Percentiles rank a stretch among this genome's conserved stretches.
Evolutionary conservation across 2,888 invertebrate species (phyloP).

Genomic region (Cryptus armator): DNA sequence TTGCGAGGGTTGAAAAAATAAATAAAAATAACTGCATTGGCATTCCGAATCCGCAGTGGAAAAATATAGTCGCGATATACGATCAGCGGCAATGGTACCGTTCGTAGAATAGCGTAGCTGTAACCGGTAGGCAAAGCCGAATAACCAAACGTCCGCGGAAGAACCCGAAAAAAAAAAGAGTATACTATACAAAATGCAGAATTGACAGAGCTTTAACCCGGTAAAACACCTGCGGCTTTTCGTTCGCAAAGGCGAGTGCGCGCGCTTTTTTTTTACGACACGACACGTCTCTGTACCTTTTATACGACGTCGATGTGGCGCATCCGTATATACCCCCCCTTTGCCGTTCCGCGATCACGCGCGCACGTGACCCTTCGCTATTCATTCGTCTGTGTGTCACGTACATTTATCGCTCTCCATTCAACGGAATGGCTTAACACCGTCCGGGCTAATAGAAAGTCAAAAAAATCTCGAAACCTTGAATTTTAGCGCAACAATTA

Average conservation of each 20-base stretch:
- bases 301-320: conserved; percentile 41
- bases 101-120: not conserved
- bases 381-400: conserved; percentile 7
- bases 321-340: conserved; percentile 4
- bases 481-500: not conserved
- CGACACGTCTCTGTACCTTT: not conserved
- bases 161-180: not conserved
- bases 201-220: conserved; percentile 33
- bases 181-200: not conserved
- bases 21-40: not conserved
- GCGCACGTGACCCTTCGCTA: conserved; percentile 9
- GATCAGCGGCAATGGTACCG: not conserved
- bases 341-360: conserved; percentile 20
- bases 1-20: not conserved
- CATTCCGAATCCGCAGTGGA: not conserved
- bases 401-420: conserved; percentile 8
- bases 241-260: not conserved
- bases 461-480: not conserved
- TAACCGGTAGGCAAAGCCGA: not conserved
- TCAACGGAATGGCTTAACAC: not conserved
- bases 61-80: not conserved
- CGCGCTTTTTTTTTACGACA: conserved; percentile 29
- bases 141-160: not conserved
- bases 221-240: conserved; percentile 19
- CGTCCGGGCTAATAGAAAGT: not conserved